Evolutionary conservation across 2,113 vertebrate species (phyloP).

Genomic region (Megalops atlanticus): DNA sequence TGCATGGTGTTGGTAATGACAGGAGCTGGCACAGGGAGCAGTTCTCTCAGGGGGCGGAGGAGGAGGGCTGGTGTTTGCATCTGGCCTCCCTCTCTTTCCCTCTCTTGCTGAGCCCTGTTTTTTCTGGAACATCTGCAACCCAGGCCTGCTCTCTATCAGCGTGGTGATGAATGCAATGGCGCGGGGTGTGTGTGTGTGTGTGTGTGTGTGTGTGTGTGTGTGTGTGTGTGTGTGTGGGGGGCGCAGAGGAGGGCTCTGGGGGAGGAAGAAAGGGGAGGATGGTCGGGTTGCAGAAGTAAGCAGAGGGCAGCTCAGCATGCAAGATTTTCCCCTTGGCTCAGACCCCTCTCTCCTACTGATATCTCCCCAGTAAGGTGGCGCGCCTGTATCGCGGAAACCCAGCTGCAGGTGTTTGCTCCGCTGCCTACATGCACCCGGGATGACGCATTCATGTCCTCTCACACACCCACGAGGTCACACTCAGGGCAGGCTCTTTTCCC

Average conservation of each 20-base stretch:
- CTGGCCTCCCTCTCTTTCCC: background rate
- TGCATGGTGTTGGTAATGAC: background rate
- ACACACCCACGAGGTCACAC: background rate
- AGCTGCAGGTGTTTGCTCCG: background rate
- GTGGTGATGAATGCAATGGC: background rate
- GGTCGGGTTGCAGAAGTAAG: too few relatives aligned
- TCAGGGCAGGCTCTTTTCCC: background rate
- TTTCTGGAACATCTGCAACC: background rate
- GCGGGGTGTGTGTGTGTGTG: too few relatives aligned
- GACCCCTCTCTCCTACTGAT: background rate
- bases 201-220: too few relatives aligned
- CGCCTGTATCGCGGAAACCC: background rate
- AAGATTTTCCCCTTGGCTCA: background rate
- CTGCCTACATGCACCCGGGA: background rate
- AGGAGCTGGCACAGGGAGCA: constrained; percentile 9
- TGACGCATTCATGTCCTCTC: background rate
- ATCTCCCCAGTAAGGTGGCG: background rate
- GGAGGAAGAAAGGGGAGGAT: background rate
- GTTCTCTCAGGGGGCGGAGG: background rate
- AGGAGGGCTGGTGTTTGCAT: background rate
- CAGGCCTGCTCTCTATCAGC: background rate
- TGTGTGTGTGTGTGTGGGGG: too few relatives aligned
- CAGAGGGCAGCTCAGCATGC: background rate
- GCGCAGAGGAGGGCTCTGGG: background rate
- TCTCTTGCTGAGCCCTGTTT: constrained; percentile 1